These are phyloP conservation scores for Drosophila cardini DNA, from an alignment of 1,140 invertebrate species.

Conservation along the genomic window DNA sequence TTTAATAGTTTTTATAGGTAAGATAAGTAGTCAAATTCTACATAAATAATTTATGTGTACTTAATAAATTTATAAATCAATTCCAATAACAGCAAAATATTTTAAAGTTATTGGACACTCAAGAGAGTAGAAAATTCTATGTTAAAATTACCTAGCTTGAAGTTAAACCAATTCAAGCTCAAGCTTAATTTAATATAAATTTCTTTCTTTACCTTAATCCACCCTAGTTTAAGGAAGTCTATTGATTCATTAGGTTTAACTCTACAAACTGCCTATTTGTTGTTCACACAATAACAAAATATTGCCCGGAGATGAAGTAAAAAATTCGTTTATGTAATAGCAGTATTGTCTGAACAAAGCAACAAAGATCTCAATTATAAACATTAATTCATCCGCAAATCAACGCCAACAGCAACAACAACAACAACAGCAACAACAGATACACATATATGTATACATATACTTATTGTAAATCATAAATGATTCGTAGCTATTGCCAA, in stretches of 20 bases:
- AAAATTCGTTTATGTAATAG: constrained; percentile 61
- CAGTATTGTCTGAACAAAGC: constrained; percentile 10
- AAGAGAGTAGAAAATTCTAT: too few relatives aligned
- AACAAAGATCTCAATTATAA: constrained; percentile 60
- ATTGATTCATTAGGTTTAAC: constrained; percentile 5
- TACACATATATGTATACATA: background rate
- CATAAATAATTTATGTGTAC: too few relatives aligned
- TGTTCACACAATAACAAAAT: constrained; percentile 37
- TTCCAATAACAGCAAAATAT: too few relatives aligned
- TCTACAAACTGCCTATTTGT: constrained; percentile 8
- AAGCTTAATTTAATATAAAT: too few relatives aligned
- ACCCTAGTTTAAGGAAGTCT: background rate
- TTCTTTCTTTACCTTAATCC: too few relatives aligned
- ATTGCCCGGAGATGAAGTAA: constrained; percentile 26
- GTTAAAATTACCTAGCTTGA: too few relatives aligned
- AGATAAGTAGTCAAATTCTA: too few relatives aligned
- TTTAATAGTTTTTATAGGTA: background rate
- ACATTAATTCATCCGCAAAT: constrained; percentile 70
- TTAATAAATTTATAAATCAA: too few relatives aligned
- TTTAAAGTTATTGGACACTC: too few relatives aligned
- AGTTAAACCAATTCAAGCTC: too few relatives aligned
- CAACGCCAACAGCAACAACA: constrained; percentile 40
- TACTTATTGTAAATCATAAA: constrained; percentile 64
- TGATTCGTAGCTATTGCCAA: constrained; percentile 63
- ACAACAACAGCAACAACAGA: constrained; percentile 31